phyloP scores from a whole-genome alignment of 2,888 invertebrate genomes.

The Drosophila recens region DNA sequence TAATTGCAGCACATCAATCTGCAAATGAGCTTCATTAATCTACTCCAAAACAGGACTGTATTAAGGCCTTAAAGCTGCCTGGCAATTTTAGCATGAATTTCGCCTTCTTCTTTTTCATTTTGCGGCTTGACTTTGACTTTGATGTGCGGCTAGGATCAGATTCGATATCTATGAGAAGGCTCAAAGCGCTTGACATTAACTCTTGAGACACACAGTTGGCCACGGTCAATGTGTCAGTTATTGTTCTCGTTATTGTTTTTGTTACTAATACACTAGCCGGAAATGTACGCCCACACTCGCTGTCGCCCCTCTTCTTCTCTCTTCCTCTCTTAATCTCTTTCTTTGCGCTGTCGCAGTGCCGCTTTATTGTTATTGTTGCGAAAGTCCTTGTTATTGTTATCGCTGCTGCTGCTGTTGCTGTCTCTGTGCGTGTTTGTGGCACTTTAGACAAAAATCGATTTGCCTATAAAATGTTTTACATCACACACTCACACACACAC shows the following conservation, averaged over 20 bases:
- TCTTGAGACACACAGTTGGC: conserved; percentile 44
- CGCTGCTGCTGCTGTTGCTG: conserved; percentile 29
- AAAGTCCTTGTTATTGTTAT: conserved; percentile 66
- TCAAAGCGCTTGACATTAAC: conserved; percentile 43
- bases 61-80: conserved; percentile 40
- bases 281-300: conserved; percentile 27
- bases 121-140: conserved; percentile 60
- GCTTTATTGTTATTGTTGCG: conserved; percentile 67
- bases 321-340: neutral
- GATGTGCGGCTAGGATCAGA: conserved; percentile 59
- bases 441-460: conserved; percentile 82
- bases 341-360: conserved; percentile 47
- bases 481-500: conserved; percentile 40
- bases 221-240: conserved; percentile 54
- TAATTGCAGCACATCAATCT: conserved; percentile 81
- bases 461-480: conserved; percentile 82
- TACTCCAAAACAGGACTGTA: conserved; percentile 50
- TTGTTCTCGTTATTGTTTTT: conserved; percentile 24
- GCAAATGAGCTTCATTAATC: conserved; percentile 77
- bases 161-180: conserved; percentile 25
- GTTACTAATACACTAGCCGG: conserved; percentile 60
- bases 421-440: conserved; percentile 73
- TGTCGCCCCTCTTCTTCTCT: neutral
- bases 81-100: conserved; percentile 24
- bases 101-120: conserved; percentile 5